These are phyloP conservation scores for Oophaga sylvatica DNA, from an alignment of 2,797 vertebrate species.

Conservation along the genomic window DNA sequence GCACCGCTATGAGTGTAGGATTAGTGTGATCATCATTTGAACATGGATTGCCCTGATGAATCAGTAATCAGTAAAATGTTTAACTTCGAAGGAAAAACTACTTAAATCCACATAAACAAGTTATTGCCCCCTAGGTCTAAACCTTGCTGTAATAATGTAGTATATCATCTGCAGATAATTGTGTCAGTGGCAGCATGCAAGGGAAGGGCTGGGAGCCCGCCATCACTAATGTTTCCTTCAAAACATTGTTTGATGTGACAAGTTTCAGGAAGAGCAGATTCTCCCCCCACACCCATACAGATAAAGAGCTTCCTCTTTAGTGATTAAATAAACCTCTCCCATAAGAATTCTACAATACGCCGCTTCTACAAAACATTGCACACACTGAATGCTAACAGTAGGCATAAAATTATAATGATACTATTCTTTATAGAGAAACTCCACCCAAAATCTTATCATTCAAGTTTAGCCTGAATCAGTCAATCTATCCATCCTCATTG, in stretches of 20 bases:
- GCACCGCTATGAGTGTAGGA: no score
- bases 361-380: background rate
- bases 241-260: constrained; percentile 38
- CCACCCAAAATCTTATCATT: background rate
- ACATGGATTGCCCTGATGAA: no score
- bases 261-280: constrained; percentile 37
- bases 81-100: no score
- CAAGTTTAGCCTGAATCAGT: background rate
- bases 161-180: background rate
- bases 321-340: constrained; percentile 43
- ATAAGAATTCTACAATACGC: background rate
- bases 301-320: constrained; percentile 41
- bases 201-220: background rate
- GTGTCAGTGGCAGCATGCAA: background rate
- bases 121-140: no score
- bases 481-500: background rate
- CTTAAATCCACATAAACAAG: background rate
- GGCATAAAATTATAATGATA: background rate
- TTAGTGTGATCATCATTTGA: no score
- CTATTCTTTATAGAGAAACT: background rate
- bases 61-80: no score
- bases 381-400: background rate
- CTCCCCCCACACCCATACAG: background rate
- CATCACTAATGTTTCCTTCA: constrained; percentile 38
- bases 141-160: background rate